Percentiles rank a stretch among this genome's conserved stretches.
phyloP scores from a whole-genome alignment of 2,888 invertebrate genomes.

The Pharmacophagus antenor region DNA sequence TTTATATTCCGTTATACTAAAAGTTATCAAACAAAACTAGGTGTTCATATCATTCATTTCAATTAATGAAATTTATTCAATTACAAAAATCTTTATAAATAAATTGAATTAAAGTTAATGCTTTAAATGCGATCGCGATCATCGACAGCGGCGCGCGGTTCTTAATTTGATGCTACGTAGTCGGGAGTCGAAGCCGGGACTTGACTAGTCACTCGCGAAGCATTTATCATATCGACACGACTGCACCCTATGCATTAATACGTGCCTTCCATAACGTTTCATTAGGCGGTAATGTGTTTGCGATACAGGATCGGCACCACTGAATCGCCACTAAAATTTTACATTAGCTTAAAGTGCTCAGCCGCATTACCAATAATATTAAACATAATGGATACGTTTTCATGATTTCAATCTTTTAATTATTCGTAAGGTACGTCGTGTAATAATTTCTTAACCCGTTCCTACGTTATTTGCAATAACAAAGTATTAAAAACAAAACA shows the following conservation, averaged over 20 bases:
- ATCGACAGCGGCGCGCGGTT: slow-evolving; percentile 43
- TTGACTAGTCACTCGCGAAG: slow-evolving; percentile 64
- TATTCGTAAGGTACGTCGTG: background rate
- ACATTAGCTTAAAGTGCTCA: slow-evolving; percentile 24
- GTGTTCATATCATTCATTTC: too few relatives aligned
- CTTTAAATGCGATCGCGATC: slow-evolving; percentile 44
- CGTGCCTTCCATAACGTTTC: slow-evolving; percentile 76
- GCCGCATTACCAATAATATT: background rate
- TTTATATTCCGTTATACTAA: too few relatives aligned
- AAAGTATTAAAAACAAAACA: too few relatives aligned
- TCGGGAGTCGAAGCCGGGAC: slow-evolving; percentile 62
- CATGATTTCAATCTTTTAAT: slow-evolving; percentile 11
- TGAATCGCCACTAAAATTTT: slow-evolving; percentile 22
- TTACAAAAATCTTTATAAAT: too few relatives aligned
- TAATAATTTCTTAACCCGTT: too few relatives aligned
- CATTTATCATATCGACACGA: slow-evolving; percentile 73
- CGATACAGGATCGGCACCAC: slow-evolving; percentile 34
- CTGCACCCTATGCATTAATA: slow-evolving; percentile 71
- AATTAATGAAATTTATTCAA: too few relatives aligned
- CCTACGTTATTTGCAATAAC: too few relatives aligned
- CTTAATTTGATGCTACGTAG: slow-evolving; percentile 54
- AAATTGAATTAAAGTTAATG: too few relatives aligned
- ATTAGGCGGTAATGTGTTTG: slow-evolving; percentile 72
- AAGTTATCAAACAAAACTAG: too few relatives aligned
- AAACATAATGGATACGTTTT: slow-evolving; percentile 10